Evolutionary conservation across 2,888 invertebrate genomes (phyloP).

Genomic region (Kuschelorhynchus macadamiae): DNA sequence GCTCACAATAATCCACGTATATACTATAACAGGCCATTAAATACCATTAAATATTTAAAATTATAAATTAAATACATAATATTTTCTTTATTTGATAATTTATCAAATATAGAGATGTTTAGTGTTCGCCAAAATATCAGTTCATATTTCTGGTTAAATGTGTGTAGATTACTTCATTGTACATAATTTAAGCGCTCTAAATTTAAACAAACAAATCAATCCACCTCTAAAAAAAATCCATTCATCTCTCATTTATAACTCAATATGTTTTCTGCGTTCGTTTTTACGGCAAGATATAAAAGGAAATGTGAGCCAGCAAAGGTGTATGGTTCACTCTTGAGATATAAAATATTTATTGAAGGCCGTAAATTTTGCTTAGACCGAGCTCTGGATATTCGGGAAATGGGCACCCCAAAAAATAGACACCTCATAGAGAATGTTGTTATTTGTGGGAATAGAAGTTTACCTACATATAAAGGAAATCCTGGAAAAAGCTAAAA

Average conservation of each 20-base stretch:
- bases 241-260: conserved; percentile 27
- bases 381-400: conserved; percentile 9
- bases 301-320: conserved; percentile 17
- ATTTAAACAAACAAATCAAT: no score
- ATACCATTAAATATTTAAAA: no score
- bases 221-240: conserved; percentile 13
- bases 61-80: no score
- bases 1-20: no score
- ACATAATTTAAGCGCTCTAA: no score
- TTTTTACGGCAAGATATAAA: conserved; percentile 29
- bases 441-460: conserved; percentile 4
- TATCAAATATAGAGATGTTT: no score
- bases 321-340: conserved; percentile 27
- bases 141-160: no score
- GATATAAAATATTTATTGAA: conserved; percentile 43
- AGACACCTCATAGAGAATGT: conserved; percentile 16
- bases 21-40: no score
- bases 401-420: conserved; percentile 19
- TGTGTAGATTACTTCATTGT: no score
- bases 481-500: no score
- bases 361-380: conserved; percentile 29
- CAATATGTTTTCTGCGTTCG: conserved; percentile 27
- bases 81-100: no score
- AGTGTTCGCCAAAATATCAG: no score
- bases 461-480: background rate